phyloP scores from a whole-genome alignment of 2,797 vertebrate genomes.

The Melanogrammus aeglefinus region DNA sequence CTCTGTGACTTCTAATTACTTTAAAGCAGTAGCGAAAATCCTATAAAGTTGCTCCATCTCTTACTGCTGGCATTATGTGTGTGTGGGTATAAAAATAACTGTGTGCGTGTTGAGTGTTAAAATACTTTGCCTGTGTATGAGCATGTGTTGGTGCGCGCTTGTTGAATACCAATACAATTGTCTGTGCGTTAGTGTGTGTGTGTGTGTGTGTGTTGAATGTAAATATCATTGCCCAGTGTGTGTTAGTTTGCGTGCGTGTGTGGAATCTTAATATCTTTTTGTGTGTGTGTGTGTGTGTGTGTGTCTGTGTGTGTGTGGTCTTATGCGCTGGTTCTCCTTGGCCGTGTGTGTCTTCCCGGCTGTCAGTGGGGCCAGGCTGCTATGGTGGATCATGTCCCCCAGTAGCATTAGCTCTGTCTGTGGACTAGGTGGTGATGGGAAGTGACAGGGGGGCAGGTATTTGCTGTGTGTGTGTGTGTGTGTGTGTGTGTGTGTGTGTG shows the following conservation, averaged over 20 bases:
- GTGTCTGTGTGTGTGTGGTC: too few species aligned
- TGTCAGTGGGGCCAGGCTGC: conserved; percentile 1
- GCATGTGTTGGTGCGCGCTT: conserved; percentile 8
- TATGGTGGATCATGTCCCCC: conserved; percentile 26
- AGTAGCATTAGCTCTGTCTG: conserved; percentile 32
- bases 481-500: conserved; percentile 20
- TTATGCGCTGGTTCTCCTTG: too few species aligned
- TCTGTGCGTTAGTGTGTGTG: background rate
- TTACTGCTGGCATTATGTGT: conserved; percentile 24
- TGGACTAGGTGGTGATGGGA: conserved; percentile 48
- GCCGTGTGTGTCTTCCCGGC: conserved; percentile 12
- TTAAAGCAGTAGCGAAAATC: conserved; percentile 27
- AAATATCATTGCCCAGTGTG: too few species aligned
- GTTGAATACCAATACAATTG: background rate
- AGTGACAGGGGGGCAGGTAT: conserved; percentile 47
- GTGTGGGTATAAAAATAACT: background rate
- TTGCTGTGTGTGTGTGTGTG: conserved; percentile 24
- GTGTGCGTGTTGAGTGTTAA: conserved; percentile 6
- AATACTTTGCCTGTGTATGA: background rate
- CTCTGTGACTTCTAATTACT: conserved; percentile 15
- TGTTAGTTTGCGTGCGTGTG: too few species aligned
- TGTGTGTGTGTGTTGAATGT: conserved; percentile 4
- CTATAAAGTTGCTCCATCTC: conserved; percentile 34
- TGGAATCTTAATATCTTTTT: too few species aligned
- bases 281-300: too few species aligned